These are phyloP conservation scores for Cetoscarus ocellatus DNA, from an alignment of 2,797 vertebrate genomes.

Conservation along the genomic window DNA sequence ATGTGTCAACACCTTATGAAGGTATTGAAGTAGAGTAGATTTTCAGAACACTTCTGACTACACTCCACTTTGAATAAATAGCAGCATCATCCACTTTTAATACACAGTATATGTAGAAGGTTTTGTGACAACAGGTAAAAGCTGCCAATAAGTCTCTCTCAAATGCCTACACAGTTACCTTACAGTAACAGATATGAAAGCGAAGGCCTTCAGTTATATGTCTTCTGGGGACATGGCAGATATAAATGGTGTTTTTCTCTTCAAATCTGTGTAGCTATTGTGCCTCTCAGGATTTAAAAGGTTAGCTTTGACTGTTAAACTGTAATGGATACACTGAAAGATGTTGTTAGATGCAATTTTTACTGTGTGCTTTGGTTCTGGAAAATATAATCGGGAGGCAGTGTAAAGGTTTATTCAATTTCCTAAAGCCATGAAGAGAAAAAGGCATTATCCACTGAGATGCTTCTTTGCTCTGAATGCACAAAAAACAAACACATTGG, in stretches of 20 bases:
- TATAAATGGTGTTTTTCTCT: neutral
- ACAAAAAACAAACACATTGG: conserved; percentile 1
- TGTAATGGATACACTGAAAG: conserved; percentile 1
- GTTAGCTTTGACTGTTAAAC: conserved; percentile 1
- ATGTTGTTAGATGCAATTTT: conserved; percentile 32
- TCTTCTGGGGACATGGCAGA: conserved; percentile 3
- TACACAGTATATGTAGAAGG: no score
- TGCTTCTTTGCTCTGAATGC: neutral
- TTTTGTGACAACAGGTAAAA: no score
- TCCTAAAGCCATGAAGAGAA: conserved; percentile 30
- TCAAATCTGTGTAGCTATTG: neutral
- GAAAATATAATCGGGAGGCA: conserved; percentile 36
- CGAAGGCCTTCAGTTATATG: neutral
- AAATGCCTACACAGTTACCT: no score
- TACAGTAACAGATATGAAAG: neutral
- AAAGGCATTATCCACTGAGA: conserved; percentile 37
- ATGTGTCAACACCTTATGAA: no score
- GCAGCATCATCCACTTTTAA: no score
- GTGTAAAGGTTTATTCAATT: conserved; percentile 42
- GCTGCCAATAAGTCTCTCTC: no score
- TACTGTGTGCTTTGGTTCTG: conserved; percentile 25
- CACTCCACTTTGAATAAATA: no score
- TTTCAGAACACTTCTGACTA: no score
- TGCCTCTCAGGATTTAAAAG: conserved; percentile 11
- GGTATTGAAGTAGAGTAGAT: no score